Evolutionary conservation across 2,113 vertebrate species (phyloP).

Genomic region (Etia nguti): DNA sequence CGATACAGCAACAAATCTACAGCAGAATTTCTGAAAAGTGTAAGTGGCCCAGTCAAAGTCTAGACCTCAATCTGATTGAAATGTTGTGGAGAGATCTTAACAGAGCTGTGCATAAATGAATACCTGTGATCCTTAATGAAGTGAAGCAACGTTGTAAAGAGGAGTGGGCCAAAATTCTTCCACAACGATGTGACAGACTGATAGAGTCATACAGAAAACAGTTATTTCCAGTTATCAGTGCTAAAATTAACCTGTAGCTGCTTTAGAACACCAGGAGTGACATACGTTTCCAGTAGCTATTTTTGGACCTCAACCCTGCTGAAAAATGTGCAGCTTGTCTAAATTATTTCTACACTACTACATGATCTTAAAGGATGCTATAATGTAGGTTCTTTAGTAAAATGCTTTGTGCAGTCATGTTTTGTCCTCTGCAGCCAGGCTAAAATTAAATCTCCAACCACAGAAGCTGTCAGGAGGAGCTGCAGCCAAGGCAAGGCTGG

Average conservation of each 20-base stretch:
- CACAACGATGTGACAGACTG: neutral
- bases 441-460: constrained; percentile 81
- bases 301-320: neutral
- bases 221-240: neutral
- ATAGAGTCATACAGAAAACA: neutral
- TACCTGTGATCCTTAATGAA: neutral
- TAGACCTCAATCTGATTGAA: neutral
- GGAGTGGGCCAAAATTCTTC: neutral
- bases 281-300: neutral
- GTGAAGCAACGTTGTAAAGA: neutral
- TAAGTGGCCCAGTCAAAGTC: neutral
- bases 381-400: neutral
- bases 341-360: neutral
- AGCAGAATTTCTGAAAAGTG: neutral
- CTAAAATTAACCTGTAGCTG: neutral
- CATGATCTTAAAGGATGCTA: neutral
- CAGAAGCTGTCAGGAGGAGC: constrained; percentile 75
- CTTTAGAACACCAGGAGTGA: neutral
- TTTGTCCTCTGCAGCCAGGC: constrained; percentile 35
- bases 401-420: neutral
- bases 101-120: neutral
- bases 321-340: neutral
- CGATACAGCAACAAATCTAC: neutral
- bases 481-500: constrained; percentile 35
- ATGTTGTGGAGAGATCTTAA: neutral